Conservation (phyloP, 1,140 invertebrate species). For the Vanessa atalanta region DNA sequence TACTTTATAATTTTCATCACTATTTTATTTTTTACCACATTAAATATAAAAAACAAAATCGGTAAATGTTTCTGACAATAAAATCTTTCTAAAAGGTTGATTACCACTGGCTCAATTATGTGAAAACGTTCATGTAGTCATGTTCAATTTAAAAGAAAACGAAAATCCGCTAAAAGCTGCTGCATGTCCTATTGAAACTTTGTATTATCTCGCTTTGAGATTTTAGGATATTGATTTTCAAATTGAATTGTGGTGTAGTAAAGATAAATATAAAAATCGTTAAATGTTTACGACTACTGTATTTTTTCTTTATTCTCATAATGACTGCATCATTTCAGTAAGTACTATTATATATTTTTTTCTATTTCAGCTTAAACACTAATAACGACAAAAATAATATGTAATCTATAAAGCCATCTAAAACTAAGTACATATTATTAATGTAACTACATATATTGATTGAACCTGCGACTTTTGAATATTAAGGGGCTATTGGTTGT, state of each 20-base stretch:
- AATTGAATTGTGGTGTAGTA: neutral
- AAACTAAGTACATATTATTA: too few species aligned
- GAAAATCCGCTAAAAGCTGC: conserved; percentile 20
- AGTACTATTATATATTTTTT: too few species aligned
- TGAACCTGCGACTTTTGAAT: too few species aligned
- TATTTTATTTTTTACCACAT: too few species aligned
- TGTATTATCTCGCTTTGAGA: neutral
- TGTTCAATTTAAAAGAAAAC: conserved; percentile 34
- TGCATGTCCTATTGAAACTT: conserved; percentile 5
- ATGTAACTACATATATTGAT: too few species aligned
- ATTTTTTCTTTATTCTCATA: too few species aligned
- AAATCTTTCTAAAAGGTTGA: neutral
- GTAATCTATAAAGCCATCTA: too few species aligned
- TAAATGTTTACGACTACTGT: conserved; percentile 4
- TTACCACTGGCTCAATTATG: conserved; percentile 14
- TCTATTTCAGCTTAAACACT: too few species aligned
- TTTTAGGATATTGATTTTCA: conserved; percentile 2
- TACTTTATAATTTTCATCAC: too few species aligned
- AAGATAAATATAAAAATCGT: neutral
- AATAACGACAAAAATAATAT: too few species aligned
- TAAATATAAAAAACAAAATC: neutral
- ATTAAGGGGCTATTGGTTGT: too few species aligned
- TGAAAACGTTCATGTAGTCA: conserved; percentile 2
- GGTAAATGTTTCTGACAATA: neutral
- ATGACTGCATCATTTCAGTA: too few species aligned